Base-by-base conservation (phyloP, 2,888 invertebrate genomes). In the Stenotaenia linearis region DNA sequence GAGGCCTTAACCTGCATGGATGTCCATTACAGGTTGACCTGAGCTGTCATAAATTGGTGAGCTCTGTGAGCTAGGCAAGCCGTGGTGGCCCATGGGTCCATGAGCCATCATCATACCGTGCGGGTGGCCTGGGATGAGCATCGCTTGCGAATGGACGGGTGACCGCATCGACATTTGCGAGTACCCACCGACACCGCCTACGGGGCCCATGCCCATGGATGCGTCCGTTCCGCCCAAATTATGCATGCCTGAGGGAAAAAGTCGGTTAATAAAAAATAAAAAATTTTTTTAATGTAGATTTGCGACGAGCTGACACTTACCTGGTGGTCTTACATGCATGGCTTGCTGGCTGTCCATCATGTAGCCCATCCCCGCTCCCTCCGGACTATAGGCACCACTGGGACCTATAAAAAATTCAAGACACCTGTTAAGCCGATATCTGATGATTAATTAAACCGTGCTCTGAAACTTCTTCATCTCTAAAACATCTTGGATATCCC, bases 281-380 rank as follows among this genome's bases (percentile, higher is more conserved):
- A 23, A 69, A 9, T 5, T 69, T 69, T 6, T 3, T n/a, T 9
- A 0, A 28, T 9, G n/a, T 28, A 15, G 75, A 30, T 74, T 74
- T 74, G n/a, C 28, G 7, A 18, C 50, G n/a, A 18, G 5, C 7
- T 50, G 18, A 50, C 18, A 69, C 82, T 80, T 81, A 83, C 83
- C 84, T 84, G 95, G 95, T 86, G 95, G 94, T 90, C 95, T 92
- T 90, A 95, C 95, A 93, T 95, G 95, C 95, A 96, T 96, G 89
- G 95, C 95, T 86, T 91, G 91, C 89, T 95, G 95, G 80, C 86
- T 85, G 89, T 97, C 97, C 87, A 87, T 87, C 95, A 97, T 96
- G 94, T 97, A 97, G 89, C 96, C 96, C 88, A 96, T 95, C 91
- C 95, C 95, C 87, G 93, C 91, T 85, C 94, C 95, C 88, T 97